phyloP scores from a whole-genome alignment of 2,888 invertebrate genomes.

The Yponomeuta sedellus region DNA sequence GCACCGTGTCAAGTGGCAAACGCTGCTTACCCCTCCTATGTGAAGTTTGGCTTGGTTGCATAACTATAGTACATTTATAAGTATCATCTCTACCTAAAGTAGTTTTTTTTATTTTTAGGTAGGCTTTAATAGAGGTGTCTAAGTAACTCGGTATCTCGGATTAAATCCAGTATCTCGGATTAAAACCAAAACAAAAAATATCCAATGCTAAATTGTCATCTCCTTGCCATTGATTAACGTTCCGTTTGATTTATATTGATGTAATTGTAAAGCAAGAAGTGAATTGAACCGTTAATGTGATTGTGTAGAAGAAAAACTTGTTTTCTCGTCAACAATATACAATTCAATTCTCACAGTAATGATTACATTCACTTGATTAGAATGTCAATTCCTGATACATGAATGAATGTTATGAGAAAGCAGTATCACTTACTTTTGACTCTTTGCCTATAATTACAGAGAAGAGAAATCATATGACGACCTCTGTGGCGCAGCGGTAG shows the following conservation, averaged over 20 bases:
- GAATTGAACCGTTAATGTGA: slow-evolving; percentile 56
- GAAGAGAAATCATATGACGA: background rate
- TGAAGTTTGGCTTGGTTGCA: no score
- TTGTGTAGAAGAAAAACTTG: slow-evolving; percentile 47
- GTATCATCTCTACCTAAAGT: no score
- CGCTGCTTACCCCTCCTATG: no score
- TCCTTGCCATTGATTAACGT: no score
- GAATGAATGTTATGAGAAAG: slow-evolving; percentile 10
- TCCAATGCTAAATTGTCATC: no score
- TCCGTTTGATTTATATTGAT: background rate
- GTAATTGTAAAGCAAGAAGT: slow-evolving; percentile 41
- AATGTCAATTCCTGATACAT: slow-evolving; percentile 31
- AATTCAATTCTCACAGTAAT: slow-evolving; percentile 53
- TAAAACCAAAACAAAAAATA: background rate
- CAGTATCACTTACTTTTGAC: background rate
- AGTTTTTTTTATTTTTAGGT: background rate
- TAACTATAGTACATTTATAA: no score
- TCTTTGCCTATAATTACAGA: background rate
- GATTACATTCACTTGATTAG: slow-evolving; percentile 12
- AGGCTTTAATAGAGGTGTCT: background rate
- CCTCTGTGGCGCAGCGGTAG: no score
- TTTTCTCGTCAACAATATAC: slow-evolving; percentile 51
- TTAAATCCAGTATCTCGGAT: no score
- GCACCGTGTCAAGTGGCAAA: no score
- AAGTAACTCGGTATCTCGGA: background rate